These are phyloP conservation scores for Varecia variegata DNA, from an alignment of 2,797 vertebrate species.

Conservation along the genomic window DNA sequence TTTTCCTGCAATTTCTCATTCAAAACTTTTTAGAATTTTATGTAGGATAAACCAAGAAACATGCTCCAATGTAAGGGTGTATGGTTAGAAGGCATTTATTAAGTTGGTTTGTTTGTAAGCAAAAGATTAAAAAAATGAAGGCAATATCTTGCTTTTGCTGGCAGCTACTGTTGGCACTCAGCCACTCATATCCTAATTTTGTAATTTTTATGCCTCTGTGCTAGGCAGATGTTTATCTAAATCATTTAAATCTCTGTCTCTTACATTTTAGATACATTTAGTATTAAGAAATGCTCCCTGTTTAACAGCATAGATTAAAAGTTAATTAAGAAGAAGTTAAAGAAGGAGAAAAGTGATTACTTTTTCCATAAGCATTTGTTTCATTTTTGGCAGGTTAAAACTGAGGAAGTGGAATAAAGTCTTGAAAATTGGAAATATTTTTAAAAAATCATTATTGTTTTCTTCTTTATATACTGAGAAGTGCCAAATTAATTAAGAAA, in stretches of 20 bases:
- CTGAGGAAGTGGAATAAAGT: slow-evolving; percentile 62
- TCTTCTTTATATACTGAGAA: slow-evolving; percentile 55
- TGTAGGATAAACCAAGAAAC: not conserved
- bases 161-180: slow-evolving; percentile 68
- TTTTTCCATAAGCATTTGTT: slow-evolving; percentile 76
- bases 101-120: slow-evolving; percentile 30
- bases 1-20: slow-evolving; percentile 22
- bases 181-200: slow-evolving; percentile 69
- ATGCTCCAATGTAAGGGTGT: not conserved
- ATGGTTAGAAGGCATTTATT: slow-evolving; percentile 13
- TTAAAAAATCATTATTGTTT: slow-evolving; percentile 63
- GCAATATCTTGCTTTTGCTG: not conserved
- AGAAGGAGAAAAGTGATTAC: slow-evolving; percentile 77
- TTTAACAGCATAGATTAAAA: slow-evolving; percentile 83
- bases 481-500: slow-evolving; percentile 71
- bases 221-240: slow-evolving; percentile 84
- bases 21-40: slow-evolving; percentile 31
- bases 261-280: slow-evolving; percentile 80
- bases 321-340: slow-evolving; percentile 84
- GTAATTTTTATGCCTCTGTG: slow-evolving; percentile 73
- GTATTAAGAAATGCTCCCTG: slow-evolving; percentile 77
- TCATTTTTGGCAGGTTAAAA: slow-evolving; percentile 79
- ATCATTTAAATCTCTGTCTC: slow-evolving; percentile 83
- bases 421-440: slow-evolving; percentile 66
- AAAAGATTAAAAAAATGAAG: slow-evolving; percentile 46